Evolutionary conservation across 2,113 vertebrate species (phyloP).

Genomic region (Sciurus niger): DNA sequence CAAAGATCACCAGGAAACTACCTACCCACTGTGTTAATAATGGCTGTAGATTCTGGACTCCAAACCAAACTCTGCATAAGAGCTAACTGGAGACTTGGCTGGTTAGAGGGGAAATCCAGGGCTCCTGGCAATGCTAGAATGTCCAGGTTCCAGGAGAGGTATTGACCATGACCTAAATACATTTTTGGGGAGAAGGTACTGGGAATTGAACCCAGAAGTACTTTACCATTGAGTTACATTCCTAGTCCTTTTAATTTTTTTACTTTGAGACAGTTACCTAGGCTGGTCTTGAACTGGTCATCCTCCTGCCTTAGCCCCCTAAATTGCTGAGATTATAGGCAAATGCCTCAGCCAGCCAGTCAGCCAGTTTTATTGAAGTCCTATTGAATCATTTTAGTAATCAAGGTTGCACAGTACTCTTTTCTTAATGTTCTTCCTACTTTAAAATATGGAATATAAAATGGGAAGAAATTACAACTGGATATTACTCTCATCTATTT

Average conservation of each 20-base stretch:
- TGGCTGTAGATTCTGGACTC: slow-evolving; percentile 18
- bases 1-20: background rate
- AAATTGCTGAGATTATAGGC: too few species aligned
- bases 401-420: background rate
- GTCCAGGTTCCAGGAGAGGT: background rate
- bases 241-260: too few species aligned
- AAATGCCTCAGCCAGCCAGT: background rate
- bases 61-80: background rate
- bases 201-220: too few species aligned
- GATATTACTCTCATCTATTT: slow-evolving; percentile 54
- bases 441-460: slow-evolving; percentile 56
- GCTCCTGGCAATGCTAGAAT: background rate
- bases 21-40: background rate
- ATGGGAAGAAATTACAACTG: slow-evolving; percentile 49
- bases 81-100: background rate
- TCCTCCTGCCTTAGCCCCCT: too few species aligned
- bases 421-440: slow-evolving; percentile 21
- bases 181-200: too few species aligned
- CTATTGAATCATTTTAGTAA: slow-evolving; percentile 2
- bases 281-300: too few species aligned
- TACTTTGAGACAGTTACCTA: too few species aligned
- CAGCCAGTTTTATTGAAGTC: background rate
- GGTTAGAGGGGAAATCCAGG: background rate
- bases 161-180: background rate
- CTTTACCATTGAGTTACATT: too few species aligned